Evolutionary conservation across 2,888 invertebrate genomes (phyloP), one percentile per base, ranked within the genome.

Genomic region (Pyrocoelia pectoralis): DNA sequence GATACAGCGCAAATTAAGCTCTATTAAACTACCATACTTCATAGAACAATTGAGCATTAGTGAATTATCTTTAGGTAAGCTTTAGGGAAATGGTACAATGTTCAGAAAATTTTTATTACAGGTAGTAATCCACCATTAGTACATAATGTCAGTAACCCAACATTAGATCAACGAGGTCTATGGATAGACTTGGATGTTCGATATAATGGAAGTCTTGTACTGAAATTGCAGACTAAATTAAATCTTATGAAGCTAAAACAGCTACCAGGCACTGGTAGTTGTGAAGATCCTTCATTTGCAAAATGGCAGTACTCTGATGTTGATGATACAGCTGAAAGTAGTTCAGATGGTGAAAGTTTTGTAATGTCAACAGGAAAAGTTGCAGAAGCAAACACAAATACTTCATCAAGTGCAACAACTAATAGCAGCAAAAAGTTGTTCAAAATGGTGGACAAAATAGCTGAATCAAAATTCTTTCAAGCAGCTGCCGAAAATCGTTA

Each of bases 211-310:
- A 86, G 87, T 68, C 87, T 93, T 41, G 87, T 88, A 68, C 89
- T 96, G 85, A 91, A 91, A 1, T 85, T 97, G 29, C 92, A 93
- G 77, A 96, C 96, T 1, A 95, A 95, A 79, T 84, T 96, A 70
- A 96, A 96, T 83, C 80, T 93, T 46, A 87, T 92, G 85, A 90
- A 89, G 76, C 78, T 91, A 61, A 86, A 80, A 62, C 77, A 80
- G 61, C 77, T 78, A 1, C 77, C 72, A 9, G 33, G 41, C 33
- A 15, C n/a, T 2, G 59, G 60, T 56, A 53, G 48, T 9, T 43
- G n/a, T n/a, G n/a, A 61, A 14, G 69, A 68, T 67, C 76, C 76
- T 15, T 76, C 79, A 69, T 83, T 84, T 0, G 89, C 91, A 0
- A 88, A 91, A 74, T 64, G 64, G 64, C 91, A 87, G 79, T 88